A percentile compares a stretch with the other conserved stretches of the same genome.
These are phyloP conservation scores for Pelodytes ibericus DNA, from an alignment of 2,797 vertebrate species.

Conservation along the genomic window DNA sequence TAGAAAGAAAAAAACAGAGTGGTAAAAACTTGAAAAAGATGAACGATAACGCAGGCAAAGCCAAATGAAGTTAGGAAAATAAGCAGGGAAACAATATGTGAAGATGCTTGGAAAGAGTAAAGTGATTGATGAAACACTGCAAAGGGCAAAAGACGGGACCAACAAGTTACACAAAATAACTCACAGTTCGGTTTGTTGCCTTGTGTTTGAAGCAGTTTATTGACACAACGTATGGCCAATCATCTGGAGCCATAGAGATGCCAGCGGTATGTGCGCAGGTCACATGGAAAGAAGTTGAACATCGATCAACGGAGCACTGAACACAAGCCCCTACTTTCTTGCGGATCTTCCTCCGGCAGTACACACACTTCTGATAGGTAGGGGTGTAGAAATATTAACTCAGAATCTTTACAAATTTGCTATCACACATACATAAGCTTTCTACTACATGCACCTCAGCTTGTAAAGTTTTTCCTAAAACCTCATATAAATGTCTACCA, in stretches of 20 bases:
- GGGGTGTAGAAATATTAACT: background rate
- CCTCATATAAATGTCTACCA: background rate
- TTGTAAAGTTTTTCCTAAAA: background rate
- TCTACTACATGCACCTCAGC: too few species aligned
- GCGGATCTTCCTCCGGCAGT: slow-evolving; percentile 82
- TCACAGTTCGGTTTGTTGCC: slow-evolving; percentile 69
- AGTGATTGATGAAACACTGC: too few species aligned
- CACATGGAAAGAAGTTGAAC: slow-evolving; percentile 96
- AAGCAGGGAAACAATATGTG: background rate
- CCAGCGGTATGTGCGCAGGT: slow-evolving; percentile 92
- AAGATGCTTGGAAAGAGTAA: background rate
- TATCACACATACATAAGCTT: background rate
- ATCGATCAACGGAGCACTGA: slow-evolving; percentile 90
- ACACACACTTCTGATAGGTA: slow-evolving; percentile 84
- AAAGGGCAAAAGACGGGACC: background rate
- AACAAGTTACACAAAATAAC: slow-evolving; percentile 25
- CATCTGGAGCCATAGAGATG: slow-evolving; percentile 88
- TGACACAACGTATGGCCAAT: slow-evolving; percentile 94
- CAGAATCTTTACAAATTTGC: background rate
- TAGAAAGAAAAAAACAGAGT: background rate
- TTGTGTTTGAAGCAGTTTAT: slow-evolving; percentile 93
- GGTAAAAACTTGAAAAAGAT: too few species aligned
- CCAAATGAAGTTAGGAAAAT: background rate
- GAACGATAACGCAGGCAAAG: background rate
- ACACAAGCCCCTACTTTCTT: slow-evolving; percentile 86